Conservation (phyloP, 2,113 vertebrate genomes). For the Terrapene triunguis region DNA sequence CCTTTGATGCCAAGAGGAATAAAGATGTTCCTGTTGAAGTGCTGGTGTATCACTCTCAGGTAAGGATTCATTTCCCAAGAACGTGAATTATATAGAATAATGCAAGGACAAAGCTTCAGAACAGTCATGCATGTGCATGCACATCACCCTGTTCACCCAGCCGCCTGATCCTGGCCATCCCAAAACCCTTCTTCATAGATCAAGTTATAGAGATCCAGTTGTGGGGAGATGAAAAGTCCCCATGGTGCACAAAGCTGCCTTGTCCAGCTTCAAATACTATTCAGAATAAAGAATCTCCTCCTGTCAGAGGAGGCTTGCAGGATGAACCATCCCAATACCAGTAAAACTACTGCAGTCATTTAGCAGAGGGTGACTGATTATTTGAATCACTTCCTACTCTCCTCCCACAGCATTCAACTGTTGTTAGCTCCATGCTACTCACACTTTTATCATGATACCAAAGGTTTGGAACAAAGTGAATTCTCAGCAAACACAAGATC, state of each 20-base stretch:
- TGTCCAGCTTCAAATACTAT: accelerated
- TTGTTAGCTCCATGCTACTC: background rate
- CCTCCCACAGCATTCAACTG: background rate
- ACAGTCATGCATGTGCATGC: too few species aligned
- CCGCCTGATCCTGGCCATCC: background rate
- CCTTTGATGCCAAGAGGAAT: too few species aligned
- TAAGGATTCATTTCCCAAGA: too few species aligned
- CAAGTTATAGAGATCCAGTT: too few species aligned
- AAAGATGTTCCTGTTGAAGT: too few species aligned
- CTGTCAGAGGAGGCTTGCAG: accelerated
- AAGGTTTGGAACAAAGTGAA: background rate
- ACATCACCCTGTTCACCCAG: too few species aligned
- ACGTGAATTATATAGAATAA: too few species aligned
- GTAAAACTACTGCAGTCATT: background rate
- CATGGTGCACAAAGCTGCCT: background rate
- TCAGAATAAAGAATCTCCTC: background rate
- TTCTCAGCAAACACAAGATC: background rate
- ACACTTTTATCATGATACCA: background rate
- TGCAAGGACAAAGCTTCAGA: too few species aligned
- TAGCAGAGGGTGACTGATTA: accelerated
- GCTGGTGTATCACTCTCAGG: too few species aligned
- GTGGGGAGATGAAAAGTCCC: background rate
- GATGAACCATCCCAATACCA: background rate
- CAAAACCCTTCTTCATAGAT: background rate
- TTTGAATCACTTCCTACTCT: accelerated